Base-by-base conservation (phyloP, 2,888 invertebrate species). In the Eudemis profundana region DNA sequence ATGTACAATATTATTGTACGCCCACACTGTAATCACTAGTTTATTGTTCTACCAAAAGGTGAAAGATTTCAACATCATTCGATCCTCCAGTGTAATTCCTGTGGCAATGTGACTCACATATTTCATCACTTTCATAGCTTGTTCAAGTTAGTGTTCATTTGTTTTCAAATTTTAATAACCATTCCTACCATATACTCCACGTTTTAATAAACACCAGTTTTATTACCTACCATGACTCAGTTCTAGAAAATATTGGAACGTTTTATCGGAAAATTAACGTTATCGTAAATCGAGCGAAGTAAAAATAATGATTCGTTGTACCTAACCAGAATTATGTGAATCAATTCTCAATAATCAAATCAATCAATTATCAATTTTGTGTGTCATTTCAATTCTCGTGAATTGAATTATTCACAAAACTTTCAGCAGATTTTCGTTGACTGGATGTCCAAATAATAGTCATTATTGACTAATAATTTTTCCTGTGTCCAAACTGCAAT, bases 51-150 rank as follows among this genome's bases (percentile, higher is more conserved):
- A 10, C 17, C 12, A 27, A 54, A n/a, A 60, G n/a, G 36, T 59
- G 23, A 23, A 38, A 49, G 8, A 38, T 42, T 60, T 23, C 46
- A 14, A 8, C 42, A 14, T 33, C 21, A 42, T 15, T 23, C 29
- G 56, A 12, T 44, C 50, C 36, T 29, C 56, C 42, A 36, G 17
- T 46, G 64, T 57, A 56, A 42, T 19, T 46, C 19, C 27, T 50
- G 17, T 17, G 12, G 29, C 12, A 64, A 64, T 5, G 36, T 64
- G 64, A 64, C 21, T 64, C 64, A 64, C 14, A 59, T 51, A 51
- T 64, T 64, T 57, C 50, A 64, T 64, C 64, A 64, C n/a, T 56
- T 27, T 27, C 42, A 14, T 62, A 51, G 51, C 12, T 59, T 64
- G 44, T 33, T 44, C 64, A 64, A 44, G n/a, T n/a, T n/a, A n/a